These are phyloP conservation scores for Plumapathes pennacea DNA, from an alignment of 92 coral and sea anemone genomes.

Conservation along the genomic window DNA sequence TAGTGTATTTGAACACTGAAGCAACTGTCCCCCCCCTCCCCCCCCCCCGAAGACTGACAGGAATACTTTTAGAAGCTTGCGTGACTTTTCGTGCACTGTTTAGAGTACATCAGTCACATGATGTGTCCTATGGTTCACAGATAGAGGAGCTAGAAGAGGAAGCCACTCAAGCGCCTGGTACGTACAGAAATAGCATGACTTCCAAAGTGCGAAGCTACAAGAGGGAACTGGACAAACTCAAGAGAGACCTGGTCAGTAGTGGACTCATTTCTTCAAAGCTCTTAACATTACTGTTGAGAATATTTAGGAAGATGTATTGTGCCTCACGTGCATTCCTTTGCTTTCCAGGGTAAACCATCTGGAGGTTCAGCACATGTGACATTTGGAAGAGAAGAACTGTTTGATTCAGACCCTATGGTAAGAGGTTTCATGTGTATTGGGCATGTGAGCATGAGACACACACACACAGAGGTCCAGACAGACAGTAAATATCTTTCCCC, in stretches of 20 bases:
- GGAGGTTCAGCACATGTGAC: constrained; percentile 75
- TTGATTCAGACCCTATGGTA: constrained; percentile 85
- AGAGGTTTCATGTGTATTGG: neutral
- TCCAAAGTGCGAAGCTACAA: constrained; percentile 68
- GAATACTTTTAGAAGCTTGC: too few relatives aligned
- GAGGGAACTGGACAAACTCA: constrained; percentile 79
- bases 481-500: neutral
- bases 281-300: too few relatives aligned
- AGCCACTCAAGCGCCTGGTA: constrained; percentile 82
- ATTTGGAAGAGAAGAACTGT: constrained; percentile 90
- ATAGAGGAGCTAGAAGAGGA: constrained; percentile 97
- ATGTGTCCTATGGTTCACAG: constrained; percentile 23
- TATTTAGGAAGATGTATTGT: too few relatives aligned
- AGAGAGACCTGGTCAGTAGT: constrained; percentile 80
- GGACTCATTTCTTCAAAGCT: too few relatives aligned
- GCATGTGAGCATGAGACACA: too few relatives aligned
- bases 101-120: neutral
- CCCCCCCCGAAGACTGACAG: too few relatives aligned
- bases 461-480: too few relatives aligned
- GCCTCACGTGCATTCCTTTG: too few relatives aligned
- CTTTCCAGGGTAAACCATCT: constrained; percentile 61
- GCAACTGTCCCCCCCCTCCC: too few relatives aligned
- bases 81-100: too few relatives aligned
- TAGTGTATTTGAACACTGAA: neutral
- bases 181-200: constrained; percentile 84